Evolutionary conservation across 2,888 invertebrate species (phyloP).

Genomic region (Acrobasis repandana): DNA sequence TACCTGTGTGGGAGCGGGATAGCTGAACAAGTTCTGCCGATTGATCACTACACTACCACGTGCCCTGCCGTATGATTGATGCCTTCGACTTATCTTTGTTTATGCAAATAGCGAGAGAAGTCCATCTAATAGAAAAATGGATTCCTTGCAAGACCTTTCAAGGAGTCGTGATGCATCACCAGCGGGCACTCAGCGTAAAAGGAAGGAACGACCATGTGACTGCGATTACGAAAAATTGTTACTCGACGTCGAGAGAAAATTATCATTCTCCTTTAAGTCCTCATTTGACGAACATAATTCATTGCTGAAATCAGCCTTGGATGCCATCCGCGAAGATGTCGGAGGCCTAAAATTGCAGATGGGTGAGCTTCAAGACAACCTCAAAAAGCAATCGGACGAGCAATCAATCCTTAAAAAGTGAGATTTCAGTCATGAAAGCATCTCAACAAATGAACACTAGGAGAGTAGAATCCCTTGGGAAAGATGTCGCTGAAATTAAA

Average conservation of each 20-base stretch:
- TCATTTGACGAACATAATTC: background rate
- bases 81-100: too few species aligned
- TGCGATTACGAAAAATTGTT: background rate
- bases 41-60: too few species aligned
- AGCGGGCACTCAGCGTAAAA: background rate
- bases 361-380: background rate
- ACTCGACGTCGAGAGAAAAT: slow-evolving; percentile 9
- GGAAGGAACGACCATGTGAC: slow-evolving; percentile 16
- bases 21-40: too few species aligned
- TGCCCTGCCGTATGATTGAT: too few species aligned
- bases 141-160: slow-evolving; percentile 11
- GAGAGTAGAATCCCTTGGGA: background rate
- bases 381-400: background rate
- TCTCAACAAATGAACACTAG: background rate
- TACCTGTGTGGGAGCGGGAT: too few species aligned
- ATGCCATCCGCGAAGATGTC: background rate
- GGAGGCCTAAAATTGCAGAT: background rate
- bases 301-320: slow-evolving; percentile 1
- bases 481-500: background rate
- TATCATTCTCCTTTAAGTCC: slow-evolving; percentile 6
- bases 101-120: background rate
- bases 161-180: background rate
- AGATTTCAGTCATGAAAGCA: background rate
- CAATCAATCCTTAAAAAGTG: background rate
- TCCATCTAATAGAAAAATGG: background rate